These are phyloP conservation scores for Lepidurus apus DNA, from an alignment of 1,140 invertebrate genomes.

Conservation along the genomic window DNA sequence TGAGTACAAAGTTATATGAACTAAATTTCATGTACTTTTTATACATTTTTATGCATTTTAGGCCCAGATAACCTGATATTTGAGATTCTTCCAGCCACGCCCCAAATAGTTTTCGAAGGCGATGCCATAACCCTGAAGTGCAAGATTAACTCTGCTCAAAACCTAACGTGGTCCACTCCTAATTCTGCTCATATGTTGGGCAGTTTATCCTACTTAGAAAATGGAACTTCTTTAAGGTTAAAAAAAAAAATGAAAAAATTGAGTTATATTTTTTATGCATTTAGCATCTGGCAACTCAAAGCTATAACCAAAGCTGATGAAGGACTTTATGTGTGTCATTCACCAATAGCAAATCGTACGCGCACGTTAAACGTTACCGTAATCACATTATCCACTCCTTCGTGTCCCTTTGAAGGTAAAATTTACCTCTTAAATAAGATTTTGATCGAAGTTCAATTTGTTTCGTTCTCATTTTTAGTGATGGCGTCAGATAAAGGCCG, in stretches of 20 bases:
- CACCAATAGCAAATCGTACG: background rate
- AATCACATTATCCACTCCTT: background rate
- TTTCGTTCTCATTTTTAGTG: background rate
- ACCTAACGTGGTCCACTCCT: background rate
- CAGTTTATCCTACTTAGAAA: background rate
- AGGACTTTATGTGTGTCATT: background rate
- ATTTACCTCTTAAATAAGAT: background rate
- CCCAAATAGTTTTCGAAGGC: background rate
- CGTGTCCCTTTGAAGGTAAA: slow-evolving; percentile 6
- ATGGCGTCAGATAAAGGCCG: slow-evolving; percentile 3
- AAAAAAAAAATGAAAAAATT: background rate
- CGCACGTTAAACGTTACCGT: background rate
- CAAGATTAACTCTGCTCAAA: background rate
- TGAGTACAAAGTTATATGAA: background rate
- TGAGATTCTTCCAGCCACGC: background rate
- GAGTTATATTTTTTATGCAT: background rate
- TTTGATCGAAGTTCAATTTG: background rate
- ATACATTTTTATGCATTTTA: background rate
- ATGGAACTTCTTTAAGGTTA: background rate
- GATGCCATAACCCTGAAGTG: background rate
- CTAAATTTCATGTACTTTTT: background rate
- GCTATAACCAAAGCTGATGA: background rate
- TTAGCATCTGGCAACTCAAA: background rate
- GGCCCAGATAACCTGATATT: background rate
- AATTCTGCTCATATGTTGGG: background rate